These are phyloP conservation scores for Anarhynchus alexandrinus DNA, from an alignment of 2,113 vertebrate species.

Conservation along the genomic window DNA sequence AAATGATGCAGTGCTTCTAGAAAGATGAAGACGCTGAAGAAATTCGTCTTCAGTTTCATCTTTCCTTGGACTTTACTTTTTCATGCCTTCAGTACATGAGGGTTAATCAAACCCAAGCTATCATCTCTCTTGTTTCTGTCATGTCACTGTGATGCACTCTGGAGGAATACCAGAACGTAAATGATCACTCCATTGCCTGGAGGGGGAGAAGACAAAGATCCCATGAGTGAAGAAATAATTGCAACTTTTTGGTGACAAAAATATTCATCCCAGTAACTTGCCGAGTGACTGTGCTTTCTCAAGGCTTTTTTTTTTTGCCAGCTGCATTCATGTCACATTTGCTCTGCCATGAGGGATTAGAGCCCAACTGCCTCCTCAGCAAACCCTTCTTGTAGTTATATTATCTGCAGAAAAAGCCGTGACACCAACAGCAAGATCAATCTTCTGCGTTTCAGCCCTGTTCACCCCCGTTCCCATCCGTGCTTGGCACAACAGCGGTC, in stretches of 20 bases:
- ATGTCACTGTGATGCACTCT: neutral
- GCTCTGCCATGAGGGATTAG: neutral
- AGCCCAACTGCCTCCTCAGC: neutral
- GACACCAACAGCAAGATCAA: neutral
- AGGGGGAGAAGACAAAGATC: neutral
- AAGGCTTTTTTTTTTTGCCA: neutral
- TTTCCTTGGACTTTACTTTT: neutral
- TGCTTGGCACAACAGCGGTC: neutral
- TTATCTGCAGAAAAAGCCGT: neutral
- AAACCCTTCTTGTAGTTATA: neutral
- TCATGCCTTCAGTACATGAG: neutral
- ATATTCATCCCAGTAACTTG: neutral
- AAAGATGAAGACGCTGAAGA: neutral
- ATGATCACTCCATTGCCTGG: neutral
- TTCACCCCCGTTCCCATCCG: neutral
- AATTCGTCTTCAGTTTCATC: neutral
- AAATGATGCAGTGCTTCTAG: neutral
- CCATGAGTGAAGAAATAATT: neutral
- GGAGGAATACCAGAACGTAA: neutral
- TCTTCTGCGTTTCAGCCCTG: neutral
- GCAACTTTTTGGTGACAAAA: neutral
- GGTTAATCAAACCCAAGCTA: neutral
- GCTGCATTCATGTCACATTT: neutral
- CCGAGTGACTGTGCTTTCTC: neutral
- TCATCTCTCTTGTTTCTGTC: neutral